Conservation (phyloP, 2,797 vertebrate genomes). For the Parauchenoglanis punctatus region DNA sequence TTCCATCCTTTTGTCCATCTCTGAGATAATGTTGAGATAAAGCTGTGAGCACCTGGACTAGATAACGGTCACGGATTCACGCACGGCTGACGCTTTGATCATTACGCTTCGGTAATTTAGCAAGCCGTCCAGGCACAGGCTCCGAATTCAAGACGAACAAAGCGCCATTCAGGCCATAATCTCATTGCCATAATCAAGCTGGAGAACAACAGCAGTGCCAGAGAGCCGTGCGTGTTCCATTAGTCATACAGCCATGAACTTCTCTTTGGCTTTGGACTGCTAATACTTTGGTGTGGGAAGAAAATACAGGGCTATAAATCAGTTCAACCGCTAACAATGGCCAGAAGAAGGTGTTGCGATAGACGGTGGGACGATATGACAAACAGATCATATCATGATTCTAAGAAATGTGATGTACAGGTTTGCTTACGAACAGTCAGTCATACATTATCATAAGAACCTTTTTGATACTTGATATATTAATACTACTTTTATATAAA, state of each 20-base stretch:
- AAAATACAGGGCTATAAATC: neutral
- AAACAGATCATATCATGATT: slow-evolving; percentile 8
- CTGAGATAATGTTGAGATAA: slow-evolving; percentile 28
- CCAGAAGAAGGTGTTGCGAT: neutral
- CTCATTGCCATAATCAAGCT: slow-evolving; percentile 63
- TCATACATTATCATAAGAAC: neutral
- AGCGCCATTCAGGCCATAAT: slow-evolving; percentile 66
- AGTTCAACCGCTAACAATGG: neutral
- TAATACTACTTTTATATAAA: neutral
- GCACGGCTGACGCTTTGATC: slow-evolving; percentile 66
- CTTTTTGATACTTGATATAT: neutral
- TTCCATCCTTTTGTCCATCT: slow-evolving; percentile 25
- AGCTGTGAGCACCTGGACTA: slow-evolving; percentile 27
- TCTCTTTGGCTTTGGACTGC: slow-evolving; percentile 22
- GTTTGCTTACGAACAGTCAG: neutral
- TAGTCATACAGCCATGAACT: slow-evolving; percentile 48
- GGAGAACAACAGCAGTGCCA: slow-evolving; percentile 52
- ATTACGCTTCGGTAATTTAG: slow-evolving; percentile 62
- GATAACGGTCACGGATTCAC: slow-evolving; percentile 55
- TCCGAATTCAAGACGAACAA: slow-evolving; percentile 51
- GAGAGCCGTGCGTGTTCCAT: slow-evolving; percentile 21
- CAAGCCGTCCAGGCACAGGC: slow-evolving; percentile 61
- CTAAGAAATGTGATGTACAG: neutral
- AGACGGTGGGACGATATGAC: neutral
- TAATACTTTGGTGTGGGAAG: neutral